Percentiles rank a stretch among this genome's conserved stretches.
Evolutionary conservation across 2,888 invertebrate genomes (phyloP).

Genomic region (Synanthedon tipuliformis): DNA sequence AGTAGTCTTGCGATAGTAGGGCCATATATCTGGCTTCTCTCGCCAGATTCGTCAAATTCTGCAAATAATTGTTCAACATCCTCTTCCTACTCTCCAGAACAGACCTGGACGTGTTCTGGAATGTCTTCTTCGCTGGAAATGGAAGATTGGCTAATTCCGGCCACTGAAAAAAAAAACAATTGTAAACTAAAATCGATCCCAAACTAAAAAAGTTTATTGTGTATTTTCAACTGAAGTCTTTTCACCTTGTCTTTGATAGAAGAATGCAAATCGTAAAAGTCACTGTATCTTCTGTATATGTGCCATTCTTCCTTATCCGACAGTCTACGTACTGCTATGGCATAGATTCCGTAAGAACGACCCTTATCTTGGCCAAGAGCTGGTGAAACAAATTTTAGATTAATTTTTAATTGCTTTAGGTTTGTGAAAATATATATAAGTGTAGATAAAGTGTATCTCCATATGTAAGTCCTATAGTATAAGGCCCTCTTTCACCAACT

Average conservation of each 20-base stretch:
- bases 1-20: slow-evolving; percentile 44
- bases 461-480: no score
- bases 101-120: slow-evolving; percentile 88
- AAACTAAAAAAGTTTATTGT: slow-evolving; percentile 1
- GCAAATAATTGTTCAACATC: slow-evolving; percentile 84
- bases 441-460: no score
- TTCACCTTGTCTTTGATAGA: slow-evolving; percentile 79
- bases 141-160: slow-evolving; percentile 80
- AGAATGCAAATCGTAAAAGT: slow-evolving; percentile 90
- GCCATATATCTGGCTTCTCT: slow-evolving; percentile 49
- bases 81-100: slow-evolving; percentile 88
- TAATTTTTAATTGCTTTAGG: neutral
- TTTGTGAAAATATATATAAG: slow-evolving; percentile 1
- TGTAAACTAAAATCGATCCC: no score
- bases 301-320: slow-evolving; percentile 86
- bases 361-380: slow-evolving; percentile 86
- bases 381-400: slow-evolving; percentile 12
- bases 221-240: neutral
- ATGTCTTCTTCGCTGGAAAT: slow-evolving; percentile 93
- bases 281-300: slow-evolving; percentile 91
- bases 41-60: slow-evolving; percentile 66
- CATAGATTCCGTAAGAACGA: slow-evolving; percentile 89
- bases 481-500: no score
- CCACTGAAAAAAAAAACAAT: slow-evolving; percentile 75
- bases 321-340: slow-evolving; percentile 80